Evolutionary conservation across 2,888 invertebrate genomes (phyloP).

Genomic region (Agelastica alni): DNA sequence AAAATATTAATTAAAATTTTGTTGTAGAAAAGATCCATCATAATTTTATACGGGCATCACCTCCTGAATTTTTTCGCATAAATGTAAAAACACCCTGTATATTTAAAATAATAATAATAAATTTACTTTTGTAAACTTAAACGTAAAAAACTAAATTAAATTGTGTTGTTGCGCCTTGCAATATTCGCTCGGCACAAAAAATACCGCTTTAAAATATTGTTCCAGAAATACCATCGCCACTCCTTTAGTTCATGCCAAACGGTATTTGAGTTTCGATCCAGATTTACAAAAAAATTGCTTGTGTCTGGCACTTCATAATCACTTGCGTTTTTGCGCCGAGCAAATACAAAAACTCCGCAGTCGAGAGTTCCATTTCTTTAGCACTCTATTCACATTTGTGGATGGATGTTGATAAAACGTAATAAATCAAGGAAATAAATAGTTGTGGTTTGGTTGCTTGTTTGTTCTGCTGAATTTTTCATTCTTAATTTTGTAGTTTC

Average conservation of each 20-base stretch:
- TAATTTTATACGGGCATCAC: too few species aligned
- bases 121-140: too few species aligned
- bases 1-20: too few species aligned
- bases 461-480: slow-evolving; percentile 1
- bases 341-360: slow-evolving; percentile 10
- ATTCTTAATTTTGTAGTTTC: neutral
- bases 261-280: slow-evolving; percentile 35
- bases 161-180: too few species aligned
- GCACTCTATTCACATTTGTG: slow-evolving; percentile 8
- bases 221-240: slow-evolving; percentile 12
- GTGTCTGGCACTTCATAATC: slow-evolving; percentile 24
- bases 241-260: slow-evolving; percentile 32
- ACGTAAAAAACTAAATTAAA: too few species aligned
- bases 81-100: too few species aligned
- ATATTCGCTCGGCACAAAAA: too few species aligned
- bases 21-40: too few species aligned
- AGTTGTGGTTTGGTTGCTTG: slow-evolving; percentile 14
- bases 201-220: too few species aligned
- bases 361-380: slow-evolving; percentile 12
- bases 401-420: slow-evolving; percentile 14
- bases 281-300: slow-evolving; percentile 22
- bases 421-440: slow-evolving; percentile 19
- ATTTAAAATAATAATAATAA: too few species aligned
- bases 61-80: too few species aligned
- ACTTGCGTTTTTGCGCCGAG: slow-evolving; percentile 16